Percentiles rank a stretch among this genome's conserved stretches.
These are phyloP conservation scores for Zaprionus davidi DNA, from an alignment of 1,140 invertebrate genomes.

Conservation along the genomic window DNA sequence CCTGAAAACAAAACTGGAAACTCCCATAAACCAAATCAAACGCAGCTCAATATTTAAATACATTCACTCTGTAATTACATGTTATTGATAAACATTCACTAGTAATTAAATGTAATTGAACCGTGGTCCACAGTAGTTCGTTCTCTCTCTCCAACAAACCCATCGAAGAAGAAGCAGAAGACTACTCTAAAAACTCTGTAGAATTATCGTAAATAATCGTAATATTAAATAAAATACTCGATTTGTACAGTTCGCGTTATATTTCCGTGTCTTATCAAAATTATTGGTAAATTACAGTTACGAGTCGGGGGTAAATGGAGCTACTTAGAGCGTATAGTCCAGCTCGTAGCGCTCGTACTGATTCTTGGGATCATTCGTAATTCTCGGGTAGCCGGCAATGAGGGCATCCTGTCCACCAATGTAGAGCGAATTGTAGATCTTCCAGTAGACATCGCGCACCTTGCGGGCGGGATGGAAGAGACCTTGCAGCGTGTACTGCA, in stretches of 20 bases:
- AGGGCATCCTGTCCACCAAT: conserved; percentile 99
- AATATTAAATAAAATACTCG: conserved; percentile 55
- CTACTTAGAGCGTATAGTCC: conserved; percentile 94
- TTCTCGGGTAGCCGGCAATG: conserved; percentile 98
- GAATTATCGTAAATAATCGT: conserved; percentile 53
- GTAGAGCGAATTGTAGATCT: conserved; percentile 99
- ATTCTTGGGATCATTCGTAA: conserved; percentile 98
- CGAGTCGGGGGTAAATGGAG: neutral
- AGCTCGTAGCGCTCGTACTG: conserved; percentile 97
- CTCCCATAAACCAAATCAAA: conserved; percentile 1
- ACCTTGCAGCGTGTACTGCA: conserved; percentile 98
- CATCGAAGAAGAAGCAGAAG: neutral
- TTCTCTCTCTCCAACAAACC: neutral
- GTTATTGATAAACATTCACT: neutral
- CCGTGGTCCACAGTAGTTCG: conserved; percentile 44
- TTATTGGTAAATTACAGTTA: conserved; percentile 29
- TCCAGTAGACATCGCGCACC: conserved; percentile 99
- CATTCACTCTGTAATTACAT: conserved; percentile 6
- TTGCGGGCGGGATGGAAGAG: conserved; percentile 99
- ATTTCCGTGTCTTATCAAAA: conserved; percentile 38
- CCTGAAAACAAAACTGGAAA: neutral
- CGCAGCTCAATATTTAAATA: neutral
- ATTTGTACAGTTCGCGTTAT: conserved; percentile 61
- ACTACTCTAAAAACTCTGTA: conserved; percentile 54
- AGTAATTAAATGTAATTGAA: conserved; percentile 10